Conservation (phyloP, 2,888 invertebrate species). For the Acholoe squamosa region DNA sequence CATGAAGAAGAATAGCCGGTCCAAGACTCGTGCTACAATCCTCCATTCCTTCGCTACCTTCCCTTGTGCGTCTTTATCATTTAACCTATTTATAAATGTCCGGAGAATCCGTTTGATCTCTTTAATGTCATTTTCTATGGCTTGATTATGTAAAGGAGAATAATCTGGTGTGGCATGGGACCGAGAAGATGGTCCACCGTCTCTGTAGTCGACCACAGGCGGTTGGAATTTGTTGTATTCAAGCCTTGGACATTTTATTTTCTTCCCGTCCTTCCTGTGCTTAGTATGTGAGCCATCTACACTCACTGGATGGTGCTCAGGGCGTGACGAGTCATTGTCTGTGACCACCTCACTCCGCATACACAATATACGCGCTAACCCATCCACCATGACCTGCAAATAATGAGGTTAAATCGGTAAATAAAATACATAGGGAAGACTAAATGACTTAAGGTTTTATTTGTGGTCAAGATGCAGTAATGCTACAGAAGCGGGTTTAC, state of each 20-base stretch:
- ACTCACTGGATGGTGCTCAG: slow-evolving; percentile 6
- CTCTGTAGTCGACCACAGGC: slow-evolving; percentile 68
- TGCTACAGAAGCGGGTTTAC: too few relatives aligned
- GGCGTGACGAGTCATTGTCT: not conserved
- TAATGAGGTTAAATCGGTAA: not conserved
- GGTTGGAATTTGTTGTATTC: slow-evolving; percentile 72
- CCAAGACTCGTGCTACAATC: slow-evolving; percentile 71
- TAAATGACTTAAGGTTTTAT: too few relatives aligned
- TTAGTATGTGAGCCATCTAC: slow-evolving; percentile 63
- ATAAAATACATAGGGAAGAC: too few relatives aligned
- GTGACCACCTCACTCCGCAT: slow-evolving; percentile 73
- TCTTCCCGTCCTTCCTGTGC: slow-evolving; percentile 66
- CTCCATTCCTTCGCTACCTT: slow-evolving; percentile 72
- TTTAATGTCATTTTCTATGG: slow-evolving; percentile 78
- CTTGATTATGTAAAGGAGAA: slow-evolving; percentile 69
- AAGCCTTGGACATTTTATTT: slow-evolving; percentile 69
- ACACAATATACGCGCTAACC: slow-evolving; percentile 79
- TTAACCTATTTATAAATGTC: slow-evolving; percentile 75
- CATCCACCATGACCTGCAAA: slow-evolving; percentile 80
- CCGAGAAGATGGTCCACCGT: slow-evolving; percentile 66
- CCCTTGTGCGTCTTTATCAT: slow-evolving; percentile 70
- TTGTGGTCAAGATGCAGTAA: too few relatives aligned
- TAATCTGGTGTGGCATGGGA: slow-evolving; percentile 48
- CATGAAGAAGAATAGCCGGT: slow-evolving; percentile 72
- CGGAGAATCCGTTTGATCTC: slow-evolving; percentile 78